Percentiles rank a stretch among this genome's conserved stretches.
Evolutionary conservation across 2,113 vertebrate species (phyloP).

Genomic region (Coptodon bakossiorum): DNA sequence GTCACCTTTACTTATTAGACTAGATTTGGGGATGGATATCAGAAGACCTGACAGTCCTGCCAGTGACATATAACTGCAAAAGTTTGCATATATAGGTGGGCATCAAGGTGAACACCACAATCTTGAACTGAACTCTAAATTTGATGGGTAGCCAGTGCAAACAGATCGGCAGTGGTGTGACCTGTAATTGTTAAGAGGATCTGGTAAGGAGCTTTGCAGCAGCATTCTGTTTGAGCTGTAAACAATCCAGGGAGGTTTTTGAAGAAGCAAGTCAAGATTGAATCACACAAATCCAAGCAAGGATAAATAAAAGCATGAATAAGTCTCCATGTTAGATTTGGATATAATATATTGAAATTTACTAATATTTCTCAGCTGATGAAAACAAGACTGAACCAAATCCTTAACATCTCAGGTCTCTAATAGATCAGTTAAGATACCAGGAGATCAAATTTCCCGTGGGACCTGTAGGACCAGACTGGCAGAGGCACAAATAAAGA

Average conservation of each 20-base stretch:
- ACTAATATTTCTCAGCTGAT: neutral
- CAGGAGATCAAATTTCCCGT: rapidly evolving
- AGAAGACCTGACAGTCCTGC: neutral
- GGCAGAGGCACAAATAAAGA: neutral
- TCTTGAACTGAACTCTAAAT: neutral
- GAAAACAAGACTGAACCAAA: rapidly evolving
- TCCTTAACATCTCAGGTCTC: neutral
- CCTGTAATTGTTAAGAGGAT: neutral
- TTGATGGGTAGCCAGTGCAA: neutral
- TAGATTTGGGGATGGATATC: neutral
- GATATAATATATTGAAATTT: neutral
- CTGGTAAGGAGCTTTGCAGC: neutral
- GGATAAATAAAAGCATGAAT: neutral
- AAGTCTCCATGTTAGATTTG: neutral
- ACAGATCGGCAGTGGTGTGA: neutral
- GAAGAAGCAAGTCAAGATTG: neutral
- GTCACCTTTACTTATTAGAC: no score
- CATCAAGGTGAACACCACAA: neutral
- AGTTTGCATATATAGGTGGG: neutral
- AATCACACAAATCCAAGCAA: rapidly evolving
- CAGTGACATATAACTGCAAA: neutral
- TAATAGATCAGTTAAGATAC: neutral
- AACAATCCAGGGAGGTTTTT: neutral
- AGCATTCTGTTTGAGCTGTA: neutral
- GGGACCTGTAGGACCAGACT: neutral